Conservation (phyloP, 1,140 invertebrate genomes). For the Condylostylus longicornis region DNA sequence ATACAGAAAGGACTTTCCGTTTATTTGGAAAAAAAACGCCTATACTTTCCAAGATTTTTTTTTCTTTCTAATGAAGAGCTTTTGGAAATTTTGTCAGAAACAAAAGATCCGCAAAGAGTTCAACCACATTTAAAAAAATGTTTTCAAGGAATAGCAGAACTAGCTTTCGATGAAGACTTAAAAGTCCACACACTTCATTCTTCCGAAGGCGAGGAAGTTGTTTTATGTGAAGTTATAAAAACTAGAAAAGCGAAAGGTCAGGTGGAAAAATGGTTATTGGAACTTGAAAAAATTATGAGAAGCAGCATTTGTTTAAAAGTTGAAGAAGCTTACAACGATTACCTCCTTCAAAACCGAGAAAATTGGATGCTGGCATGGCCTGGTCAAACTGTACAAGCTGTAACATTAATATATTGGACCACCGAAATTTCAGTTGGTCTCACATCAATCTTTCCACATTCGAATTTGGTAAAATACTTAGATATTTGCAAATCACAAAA, state of each 20-base stretch:
- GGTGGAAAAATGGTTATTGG: slow-evolving; percentile 92
- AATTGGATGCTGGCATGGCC: slow-evolving; percentile 82
- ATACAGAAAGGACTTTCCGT: slow-evolving; percentile 65
- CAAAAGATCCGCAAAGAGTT: slow-evolving; percentile 90
- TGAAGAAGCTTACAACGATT: slow-evolving; percentile 46
- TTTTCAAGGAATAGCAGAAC: slow-evolving; percentile 79
- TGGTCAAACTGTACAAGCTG: slow-evolving; percentile 73
- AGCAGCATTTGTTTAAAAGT: slow-evolving; percentile 64
- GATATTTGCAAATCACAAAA: slow-evolving; percentile 37
- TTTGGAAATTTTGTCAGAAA: slow-evolving; percentile 89
- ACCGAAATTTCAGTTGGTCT: slow-evolving; percentile 61
- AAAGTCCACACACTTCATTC: slow-evolving; percentile 85
- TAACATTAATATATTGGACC: slow-evolving; percentile 82
- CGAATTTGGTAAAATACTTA: slow-evolving; percentile 38
- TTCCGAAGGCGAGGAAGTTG: slow-evolving; percentile 68
- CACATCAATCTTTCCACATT: slow-evolving; percentile 32
- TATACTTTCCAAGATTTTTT: slow-evolving; percentile 92
- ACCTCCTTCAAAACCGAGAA: slow-evolving; percentile 45
- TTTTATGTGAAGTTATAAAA: slow-evolving; percentile 63
- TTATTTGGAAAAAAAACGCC: slow-evolving; percentile 88
- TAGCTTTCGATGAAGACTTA: slow-evolving; percentile 72
- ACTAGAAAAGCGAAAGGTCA: slow-evolving; percentile 80
- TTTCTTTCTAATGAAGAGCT: slow-evolving; percentile 95
- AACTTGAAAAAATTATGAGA: slow-evolving; percentile 84
- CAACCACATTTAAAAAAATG: slow-evolving; percentile 97